A percentile compares a stretch with the other conserved stretches of the same genome.
Evolutionary conservation across 2,113 vertebrate genomes (phyloP).

Genomic region (Ageneiosus marmoratus): DNA sequence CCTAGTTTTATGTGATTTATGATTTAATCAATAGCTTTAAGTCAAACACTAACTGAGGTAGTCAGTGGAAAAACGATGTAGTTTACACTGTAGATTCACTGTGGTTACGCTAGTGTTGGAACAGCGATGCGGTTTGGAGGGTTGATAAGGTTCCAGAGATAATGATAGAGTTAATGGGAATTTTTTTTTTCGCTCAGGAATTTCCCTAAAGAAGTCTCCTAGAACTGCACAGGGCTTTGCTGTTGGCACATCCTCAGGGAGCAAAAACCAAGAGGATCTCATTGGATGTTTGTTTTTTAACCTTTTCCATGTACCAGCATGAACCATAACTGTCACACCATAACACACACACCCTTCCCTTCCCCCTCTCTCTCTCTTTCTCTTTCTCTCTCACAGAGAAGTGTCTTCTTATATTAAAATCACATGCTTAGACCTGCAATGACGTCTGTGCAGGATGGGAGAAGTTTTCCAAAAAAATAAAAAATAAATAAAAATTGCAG

Average conservation of each 20-base stretch:
- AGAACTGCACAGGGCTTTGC: neutral
- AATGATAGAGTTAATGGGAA: constrained; percentile 6
- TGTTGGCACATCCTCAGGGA: neutral
- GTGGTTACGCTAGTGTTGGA: neutral
- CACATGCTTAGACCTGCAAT: neutral
- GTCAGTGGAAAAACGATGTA: neutral
- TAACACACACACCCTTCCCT: constrained; percentile 21
- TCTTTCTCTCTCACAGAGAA: constrained; percentile 20
- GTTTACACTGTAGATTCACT: neutral
- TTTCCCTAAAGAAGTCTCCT: constrained; percentile 2
- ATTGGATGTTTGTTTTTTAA: neutral
- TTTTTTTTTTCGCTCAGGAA: neutral
- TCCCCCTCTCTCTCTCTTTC: too few relatives aligned
- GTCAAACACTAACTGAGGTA: neutral
- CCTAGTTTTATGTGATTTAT: neutral
- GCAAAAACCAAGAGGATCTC: neutral
- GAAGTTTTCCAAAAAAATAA: too few relatives aligned
- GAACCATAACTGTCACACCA: neutral
- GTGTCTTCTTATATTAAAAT: constrained; percentile 19
- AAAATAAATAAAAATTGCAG: too few relatives aligned
- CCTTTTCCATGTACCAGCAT: neutral
- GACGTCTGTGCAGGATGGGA: neutral
- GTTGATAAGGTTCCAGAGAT: neutral
- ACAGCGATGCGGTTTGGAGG: neutral
- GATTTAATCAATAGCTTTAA: constrained; percentile 32